phyloP scores from a whole-genome alignment of 2,888 invertebrate species.

The Microplitis manilae region DNA sequence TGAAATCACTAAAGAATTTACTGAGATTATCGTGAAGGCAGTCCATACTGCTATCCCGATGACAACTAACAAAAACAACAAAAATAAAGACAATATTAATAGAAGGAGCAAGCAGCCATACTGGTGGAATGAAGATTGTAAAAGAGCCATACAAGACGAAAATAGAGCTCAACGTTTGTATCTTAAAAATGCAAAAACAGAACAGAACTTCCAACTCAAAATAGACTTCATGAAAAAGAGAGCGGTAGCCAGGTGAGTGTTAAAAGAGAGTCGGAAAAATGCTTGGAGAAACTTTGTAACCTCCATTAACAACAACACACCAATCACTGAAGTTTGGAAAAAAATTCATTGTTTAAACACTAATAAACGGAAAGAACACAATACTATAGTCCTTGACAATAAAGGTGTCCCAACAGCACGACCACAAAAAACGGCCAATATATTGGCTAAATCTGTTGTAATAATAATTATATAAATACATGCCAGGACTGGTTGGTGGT shows the following conservation, averaged over 20 bases:
- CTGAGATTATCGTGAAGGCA: too few species aligned
- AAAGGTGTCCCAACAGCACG: neutral
- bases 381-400: neutral
- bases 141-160: neutral
- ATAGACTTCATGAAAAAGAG: slow-evolving; percentile 40
- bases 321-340: neutral
- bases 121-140: neutral
- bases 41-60: too few species aligned
- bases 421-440: slow-evolving; percentile 20
- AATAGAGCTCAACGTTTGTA: neutral
- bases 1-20: too few species aligned
- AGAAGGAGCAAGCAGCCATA: neutral
- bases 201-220: neutral
- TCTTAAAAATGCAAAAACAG: neutral
- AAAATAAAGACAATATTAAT: too few species aligned
- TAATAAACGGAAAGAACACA: neutral
- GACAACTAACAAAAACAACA: neutral
- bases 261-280: neutral
- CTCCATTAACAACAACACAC: neutral
- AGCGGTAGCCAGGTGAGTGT: slow-evolving; percentile 22
- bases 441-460: slow-evolving; percentile 33
- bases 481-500: too few species aligned
- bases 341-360: neutral
- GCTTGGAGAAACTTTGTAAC: neutral
- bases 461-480: too few species aligned